These are phyloP conservation scores for Paramormyrops kingsleyae DNA, from an alignment of 2,113 vertebrate genomes.

Conservation along the genomic window DNA sequence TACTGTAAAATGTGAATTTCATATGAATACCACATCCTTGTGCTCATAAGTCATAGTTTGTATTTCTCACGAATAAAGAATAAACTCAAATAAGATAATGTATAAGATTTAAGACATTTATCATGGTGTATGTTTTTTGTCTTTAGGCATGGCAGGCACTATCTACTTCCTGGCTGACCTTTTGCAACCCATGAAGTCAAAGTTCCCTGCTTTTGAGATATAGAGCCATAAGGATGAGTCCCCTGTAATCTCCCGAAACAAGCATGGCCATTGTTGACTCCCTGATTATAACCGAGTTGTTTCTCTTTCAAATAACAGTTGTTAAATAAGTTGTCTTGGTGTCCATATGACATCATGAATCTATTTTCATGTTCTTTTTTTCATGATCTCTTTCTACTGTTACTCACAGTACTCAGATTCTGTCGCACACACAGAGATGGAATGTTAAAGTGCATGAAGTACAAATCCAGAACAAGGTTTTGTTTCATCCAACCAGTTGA, in stretches of 20 bases:
- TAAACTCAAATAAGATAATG: neutral
- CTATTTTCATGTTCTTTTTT: neutral
- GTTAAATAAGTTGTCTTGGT: neutral
- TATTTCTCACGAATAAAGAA: neutral
- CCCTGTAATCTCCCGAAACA: neutral
- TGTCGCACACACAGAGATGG: neutral
- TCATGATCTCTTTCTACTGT: neutral
- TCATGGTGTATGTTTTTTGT: neutral
- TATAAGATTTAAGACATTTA: neutral
- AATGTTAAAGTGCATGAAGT: neutral
- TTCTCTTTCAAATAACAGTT: constrained; percentile 1
- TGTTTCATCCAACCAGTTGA: neutral
- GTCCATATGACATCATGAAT: neutral
- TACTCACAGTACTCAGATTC: neutral
- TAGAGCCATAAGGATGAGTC: constrained; percentile 42
- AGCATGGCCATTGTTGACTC: neutral
- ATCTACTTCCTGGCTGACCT: constrained; percentile 93
- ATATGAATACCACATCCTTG: neutral
- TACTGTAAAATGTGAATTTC: neutral
- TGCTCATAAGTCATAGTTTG: neutral
- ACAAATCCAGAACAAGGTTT: neutral
- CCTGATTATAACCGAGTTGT: neutral
- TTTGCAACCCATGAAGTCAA: constrained; percentile 76
- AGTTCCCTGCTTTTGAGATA: constrained; percentile 87
- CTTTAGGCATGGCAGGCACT: constrained; percentile 92